Evolutionary conservation across 2,113 vertebrate genomes (phyloP).

Genomic region (Guaruba guarouba): DNA sequence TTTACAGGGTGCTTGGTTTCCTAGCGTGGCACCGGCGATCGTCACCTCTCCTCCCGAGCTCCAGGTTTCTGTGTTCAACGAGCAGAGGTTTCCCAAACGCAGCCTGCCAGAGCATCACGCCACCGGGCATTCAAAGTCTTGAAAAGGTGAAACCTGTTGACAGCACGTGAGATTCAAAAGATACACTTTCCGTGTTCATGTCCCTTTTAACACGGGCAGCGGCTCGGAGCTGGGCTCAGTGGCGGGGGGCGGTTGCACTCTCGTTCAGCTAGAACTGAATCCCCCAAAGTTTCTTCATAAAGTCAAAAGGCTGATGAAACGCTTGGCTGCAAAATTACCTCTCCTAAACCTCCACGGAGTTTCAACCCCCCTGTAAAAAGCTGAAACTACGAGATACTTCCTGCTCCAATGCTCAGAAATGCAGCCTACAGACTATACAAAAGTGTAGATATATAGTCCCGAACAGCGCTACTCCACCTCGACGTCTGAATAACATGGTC

Average conservation of each 20-base stretch:
- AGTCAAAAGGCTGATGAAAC: not conserved
- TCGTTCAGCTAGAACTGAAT: not conserved
- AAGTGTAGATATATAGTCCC: not conserved
- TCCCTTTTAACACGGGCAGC: not conserved
- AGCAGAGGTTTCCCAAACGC: not conserved
- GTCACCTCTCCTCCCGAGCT: not conserved
- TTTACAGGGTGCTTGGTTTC: not conserved
- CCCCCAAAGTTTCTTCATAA: slow-evolving; percentile 26
- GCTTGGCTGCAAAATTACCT: not conserved
- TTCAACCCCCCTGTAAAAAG: not conserved
- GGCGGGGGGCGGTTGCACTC: not conserved
- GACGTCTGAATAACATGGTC: not conserved
- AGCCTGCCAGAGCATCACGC: not conserved
- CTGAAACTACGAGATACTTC: not conserved
- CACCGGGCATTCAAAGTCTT: not conserved
- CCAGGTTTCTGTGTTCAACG: not conserved
- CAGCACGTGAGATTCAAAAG: not conserved
- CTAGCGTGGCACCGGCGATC: not conserved
- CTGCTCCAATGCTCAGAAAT: not conserved
- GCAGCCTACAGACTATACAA: not conserved
- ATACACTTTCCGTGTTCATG: not conserved
- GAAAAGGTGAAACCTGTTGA: slow-evolving; percentile 45
- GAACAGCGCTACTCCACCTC: not conserved
- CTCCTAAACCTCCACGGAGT: not conserved
- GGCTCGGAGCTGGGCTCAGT: not conserved